These are phyloP conservation scores for Caenorhabditis plicata DNA, from an alignment of 2,888 invertebrate genomes.

Conservation along the genomic window DNA sequence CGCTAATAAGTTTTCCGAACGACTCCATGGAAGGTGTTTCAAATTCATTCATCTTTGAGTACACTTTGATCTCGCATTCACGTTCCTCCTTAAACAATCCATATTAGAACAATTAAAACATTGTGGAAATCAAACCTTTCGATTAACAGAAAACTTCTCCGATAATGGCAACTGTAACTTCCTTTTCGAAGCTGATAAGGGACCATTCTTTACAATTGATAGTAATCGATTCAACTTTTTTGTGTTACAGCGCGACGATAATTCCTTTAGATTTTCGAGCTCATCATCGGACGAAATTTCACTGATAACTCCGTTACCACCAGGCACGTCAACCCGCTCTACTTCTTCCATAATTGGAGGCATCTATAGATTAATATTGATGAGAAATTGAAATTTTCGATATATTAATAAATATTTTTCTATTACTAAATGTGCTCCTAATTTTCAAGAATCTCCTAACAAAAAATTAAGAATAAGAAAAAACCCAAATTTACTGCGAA, in stretches of 20 bases:
- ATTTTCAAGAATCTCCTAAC: no score
- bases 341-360: slow-evolving; percentile 2
- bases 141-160: neutral
- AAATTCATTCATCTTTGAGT: slow-evolving; percentile 4
- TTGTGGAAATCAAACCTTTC: neutral
- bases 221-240: neutral
- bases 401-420: neutral
- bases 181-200: neutral
- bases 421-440: no score
- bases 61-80: no score
- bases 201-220: neutral
- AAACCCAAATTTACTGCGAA: no score
- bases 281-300: slow-evolving; percentile 11
- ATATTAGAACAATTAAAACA: neutral
- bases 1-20: slow-evolving; percentile 6
- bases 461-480: no score
- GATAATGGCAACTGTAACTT: neutral
- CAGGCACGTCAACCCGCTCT: slow-evolving; percentile 11
- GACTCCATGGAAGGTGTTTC: slow-evolving; percentile 3
- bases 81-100: no score
- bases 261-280: slow-evolving; percentile 14
- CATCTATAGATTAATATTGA: neutral
- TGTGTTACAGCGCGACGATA: no score
- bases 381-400: neutral
- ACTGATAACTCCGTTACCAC: slow-evolving; percentile 2